Base-by-base conservation (phyloP, 2,797 vertebrate species). In the Danio albolineatus region DNA sequence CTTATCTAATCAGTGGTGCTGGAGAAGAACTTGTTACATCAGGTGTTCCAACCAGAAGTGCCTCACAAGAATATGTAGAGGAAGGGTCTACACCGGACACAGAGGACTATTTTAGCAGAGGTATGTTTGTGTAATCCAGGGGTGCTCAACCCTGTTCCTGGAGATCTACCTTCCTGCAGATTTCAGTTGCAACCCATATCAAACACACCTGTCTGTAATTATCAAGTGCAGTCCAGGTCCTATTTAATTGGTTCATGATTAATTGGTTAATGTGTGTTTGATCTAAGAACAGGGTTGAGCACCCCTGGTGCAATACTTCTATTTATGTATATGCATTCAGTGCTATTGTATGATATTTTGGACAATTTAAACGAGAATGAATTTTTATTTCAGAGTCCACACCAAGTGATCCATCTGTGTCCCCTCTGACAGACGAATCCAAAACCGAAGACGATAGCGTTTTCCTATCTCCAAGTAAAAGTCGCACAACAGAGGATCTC, bases 21-120 rank as follows among this genome's bases (percentile, higher is more conserved):
- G 95, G 96, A 84, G 95, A 95, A 79, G 94, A 95, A 89, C 94
- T 93, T 2, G 85, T 87, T 82, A 90, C 91, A 94, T 97, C 96
- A 97, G 96, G 96, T 95, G 94, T 95, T 91, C 88, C 95, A 91
- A 95, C 96, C 95, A 95, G 95, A 98, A 98, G 96, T 97, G 96
- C 96, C 96, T 96, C 91, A 90, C 95, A 94, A 80, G 95, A 96
- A 89, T 91, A 91, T 93, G 91, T 41, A 90, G 93, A 91, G 71
- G 95, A 97, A 1, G 95, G 95, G 89, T 94, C 86, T 5, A 95
- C 93, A 82, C 93, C 93, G 75, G 94, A 95, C 66, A 59, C 89
- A 62, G 96, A 98, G 0, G 96, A 98, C 87, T 92, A 93, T 90
- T 96, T 93, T 6, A 91, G 94, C 88, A 99, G 97, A 97, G 98